Base-by-base conservation (phyloP, 2,113 vertebrate genomes). In the Asarcornis scutulata region DNA sequence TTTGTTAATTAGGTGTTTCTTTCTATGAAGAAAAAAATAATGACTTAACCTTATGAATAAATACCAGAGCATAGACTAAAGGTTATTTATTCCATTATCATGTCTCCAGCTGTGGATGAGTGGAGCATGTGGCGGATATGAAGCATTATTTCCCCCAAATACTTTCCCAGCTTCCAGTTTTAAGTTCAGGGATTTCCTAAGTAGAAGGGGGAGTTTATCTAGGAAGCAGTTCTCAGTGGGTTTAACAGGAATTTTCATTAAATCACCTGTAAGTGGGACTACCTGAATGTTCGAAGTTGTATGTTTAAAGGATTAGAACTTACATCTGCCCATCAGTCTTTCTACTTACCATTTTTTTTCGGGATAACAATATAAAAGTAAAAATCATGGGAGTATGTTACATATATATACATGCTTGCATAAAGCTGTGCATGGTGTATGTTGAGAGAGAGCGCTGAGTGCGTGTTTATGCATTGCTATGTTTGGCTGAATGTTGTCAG, bases 401-500 rank as follows among this genome's bases (percentile, higher is more conserved):
- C 13, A 1, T 48, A 1, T 0, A 0, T 11, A 1, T 0, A 0
- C n/a, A n/a, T 9, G 29, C 48, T 55, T 38, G 58, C 50, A 6
- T 34, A 7, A 20, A 78, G 20, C 85, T 7, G 69, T 22, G 38
- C 44, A 80, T 46, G 1, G 18, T 0, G 27, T 8, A 42, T 27
- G 69, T 64, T 1, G 6, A 1, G 78, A 29, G 78, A 7, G 67
- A n/a, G 50, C 10, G 50, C 6, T 29, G 72, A 38, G 29, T 0
- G 48, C 1, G 18, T 67, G 36, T 75, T 29, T 1, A 9, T 36
- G 67, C 50, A 15, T 34, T 38, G 23, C 86, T 8, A 3, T 71
- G 11, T 26, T 74, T 3, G 34, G 46, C 79, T 81, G 5, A 26
- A 74, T 78, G 53, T 64, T 86, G 44, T 60, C 60, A 5, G 3